Evolutionary conservation across 2,797 vertebrate species (phyloP).

Genomic region (Halcyon smyrnensis): DNA sequence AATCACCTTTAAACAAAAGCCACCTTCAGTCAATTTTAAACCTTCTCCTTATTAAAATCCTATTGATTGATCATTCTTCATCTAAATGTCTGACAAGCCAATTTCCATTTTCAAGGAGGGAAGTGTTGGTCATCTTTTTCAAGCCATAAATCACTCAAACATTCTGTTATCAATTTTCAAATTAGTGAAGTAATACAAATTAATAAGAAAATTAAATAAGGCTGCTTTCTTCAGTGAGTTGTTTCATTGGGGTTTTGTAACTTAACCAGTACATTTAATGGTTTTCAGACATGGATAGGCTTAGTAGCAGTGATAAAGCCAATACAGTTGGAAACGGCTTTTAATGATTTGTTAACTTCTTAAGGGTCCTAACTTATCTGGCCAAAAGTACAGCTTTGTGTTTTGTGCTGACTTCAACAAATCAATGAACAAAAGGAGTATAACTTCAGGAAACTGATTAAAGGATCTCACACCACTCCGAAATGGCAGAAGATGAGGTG

Average conservation of each 20-base stretch:
- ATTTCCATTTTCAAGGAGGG: constrained; percentile 59
- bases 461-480: background rate
- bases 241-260: background rate
- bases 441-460: background rate
- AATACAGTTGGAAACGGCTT: background rate
- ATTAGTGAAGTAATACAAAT: constrained; percentile 46
- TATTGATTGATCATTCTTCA: constrained; percentile 72
- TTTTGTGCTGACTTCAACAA: background rate
- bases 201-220: constrained; percentile 53
- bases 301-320: background rate
- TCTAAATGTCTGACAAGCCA: constrained; percentile 60
- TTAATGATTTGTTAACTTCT: constrained; percentile 8
- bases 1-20: constrained; percentile 69
- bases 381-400: background rate
- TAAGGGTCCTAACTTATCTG: background rate
- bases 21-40: constrained; percentile 66
- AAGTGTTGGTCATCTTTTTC: constrained; percentile 13
- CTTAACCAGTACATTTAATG: background rate
- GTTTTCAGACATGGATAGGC: background rate
- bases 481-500: background rate
- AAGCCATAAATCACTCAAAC: constrained; percentile 61
- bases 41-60: constrained; percentile 63
- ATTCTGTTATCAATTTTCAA: constrained; percentile 28
- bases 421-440: background rate
- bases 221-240: background rate